Conservation (phyloP, 2,113 vertebrate species). For the Podiceps cristatus region DNA sequence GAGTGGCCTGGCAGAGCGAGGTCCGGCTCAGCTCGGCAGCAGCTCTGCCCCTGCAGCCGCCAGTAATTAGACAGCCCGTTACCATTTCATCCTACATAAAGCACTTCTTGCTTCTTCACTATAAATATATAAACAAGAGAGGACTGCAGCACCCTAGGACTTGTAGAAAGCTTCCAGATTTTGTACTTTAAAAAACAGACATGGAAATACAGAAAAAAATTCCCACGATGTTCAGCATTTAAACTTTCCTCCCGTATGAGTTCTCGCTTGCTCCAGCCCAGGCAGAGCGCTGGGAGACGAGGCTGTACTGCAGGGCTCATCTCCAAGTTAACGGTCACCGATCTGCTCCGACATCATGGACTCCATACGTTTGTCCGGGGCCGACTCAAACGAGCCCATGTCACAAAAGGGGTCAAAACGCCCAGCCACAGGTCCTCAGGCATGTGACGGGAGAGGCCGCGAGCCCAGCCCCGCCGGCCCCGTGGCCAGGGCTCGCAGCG, state of each 20-base stretch:
- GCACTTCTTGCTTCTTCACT: background rate
- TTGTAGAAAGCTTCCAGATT: background rate
- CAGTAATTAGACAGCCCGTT: background rate
- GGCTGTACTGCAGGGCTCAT: background rate
- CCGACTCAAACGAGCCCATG: fast-evolving
- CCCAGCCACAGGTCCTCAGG: background rate
- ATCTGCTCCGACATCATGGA: fast-evolving
- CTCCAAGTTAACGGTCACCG: background rate
- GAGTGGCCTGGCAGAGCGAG: background rate
- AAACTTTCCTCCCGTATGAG: background rate
- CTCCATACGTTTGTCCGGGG: background rate
- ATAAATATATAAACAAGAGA: background rate
- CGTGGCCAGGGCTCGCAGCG: fast-evolving
- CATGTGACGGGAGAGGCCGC: no score
- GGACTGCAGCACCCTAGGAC: background rate
- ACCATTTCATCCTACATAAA: background rate
- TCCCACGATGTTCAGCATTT: fast-evolving
- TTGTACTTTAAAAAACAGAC: background rate
- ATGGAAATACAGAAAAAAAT: background rate
- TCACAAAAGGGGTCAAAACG: fast-evolving
- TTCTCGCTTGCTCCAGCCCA: background rate
- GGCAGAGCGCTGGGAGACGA: background rate
- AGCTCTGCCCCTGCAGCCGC: background rate
- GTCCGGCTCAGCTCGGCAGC: background rate
- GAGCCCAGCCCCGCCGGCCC: background rate